A percentile compares a stretch with the other conserved stretches of the same genome.
These are phyloP conservation scores for Neoascia interrupta DNA, from an alignment of 2,888 invertebrate genomes.

Conservation along the genomic window DNA sequence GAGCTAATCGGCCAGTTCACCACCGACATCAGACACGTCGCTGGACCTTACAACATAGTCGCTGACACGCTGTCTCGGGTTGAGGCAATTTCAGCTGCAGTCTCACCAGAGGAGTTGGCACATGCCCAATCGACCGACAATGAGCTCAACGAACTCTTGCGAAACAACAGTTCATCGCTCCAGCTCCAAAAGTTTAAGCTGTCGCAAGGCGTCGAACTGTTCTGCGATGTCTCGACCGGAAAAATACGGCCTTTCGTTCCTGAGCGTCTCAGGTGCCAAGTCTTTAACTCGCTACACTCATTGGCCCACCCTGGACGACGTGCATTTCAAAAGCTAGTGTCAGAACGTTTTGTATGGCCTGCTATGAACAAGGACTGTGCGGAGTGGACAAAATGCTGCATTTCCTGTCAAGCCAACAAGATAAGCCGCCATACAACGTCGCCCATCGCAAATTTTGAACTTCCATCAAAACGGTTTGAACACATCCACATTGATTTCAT, in stretches of 20 bases:
- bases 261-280: background rate
- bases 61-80: background rate
- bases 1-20: constrained; percentile 3
- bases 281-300: constrained; percentile 8
- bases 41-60: constrained; percentile 11
- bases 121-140: background rate
- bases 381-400: too few species aligned
- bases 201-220: background rate
- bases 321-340: background rate
- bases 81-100: background rate
- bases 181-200: background rate
- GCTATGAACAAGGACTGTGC: too few species aligned
- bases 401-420: too few species aligned
- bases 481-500: too few species aligned
- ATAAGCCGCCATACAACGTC: too few species aligned
- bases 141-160: background rate
- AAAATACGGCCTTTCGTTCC: background rate
- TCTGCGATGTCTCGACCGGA: background rate
- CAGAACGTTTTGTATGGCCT: too few species aligned
- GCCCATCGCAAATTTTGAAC: too few species aligned
- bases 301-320: background rate
- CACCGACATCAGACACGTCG: constrained; percentile 6
- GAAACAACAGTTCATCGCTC: background rate
- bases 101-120: background rate
- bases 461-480: too few species aligned